These are phyloP conservation scores for Anniella stebbinsi DNA, from an alignment of 2,797 vertebrate genomes.

Conservation along the genomic window DNA sequence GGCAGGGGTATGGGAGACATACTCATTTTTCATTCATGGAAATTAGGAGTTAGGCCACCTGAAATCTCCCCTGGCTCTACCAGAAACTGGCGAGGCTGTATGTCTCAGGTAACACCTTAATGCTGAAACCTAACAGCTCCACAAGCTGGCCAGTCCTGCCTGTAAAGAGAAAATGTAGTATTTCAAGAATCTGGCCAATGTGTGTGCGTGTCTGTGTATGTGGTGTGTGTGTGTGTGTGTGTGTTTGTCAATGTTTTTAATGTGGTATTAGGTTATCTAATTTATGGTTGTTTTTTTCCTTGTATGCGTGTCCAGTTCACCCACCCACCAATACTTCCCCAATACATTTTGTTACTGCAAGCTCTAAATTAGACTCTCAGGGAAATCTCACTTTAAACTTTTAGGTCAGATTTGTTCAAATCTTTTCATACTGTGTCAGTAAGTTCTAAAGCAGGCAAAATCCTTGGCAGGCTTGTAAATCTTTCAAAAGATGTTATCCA, in stretches of 20 bases:
- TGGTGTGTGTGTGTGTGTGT: neutral
- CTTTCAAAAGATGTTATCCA: conserved; percentile 83
- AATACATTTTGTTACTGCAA: conserved; percentile 72
- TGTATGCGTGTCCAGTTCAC: conserved; percentile 41
- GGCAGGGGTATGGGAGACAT: neutral
- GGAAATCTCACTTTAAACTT: conserved; percentile 79
- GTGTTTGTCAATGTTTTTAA: conserved; percentile 47
- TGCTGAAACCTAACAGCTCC: neutral
- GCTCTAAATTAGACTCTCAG: conserved; percentile 77
- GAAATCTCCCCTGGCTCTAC: neutral
- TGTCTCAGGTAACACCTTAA: neutral
- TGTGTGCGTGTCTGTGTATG: neutral
- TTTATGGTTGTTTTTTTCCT: conserved; percentile 73
- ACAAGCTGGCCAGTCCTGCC: neutral
- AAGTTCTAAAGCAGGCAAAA: conserved; percentile 80
- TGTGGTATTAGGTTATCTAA: conserved; percentile 68
- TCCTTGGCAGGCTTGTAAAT: conserved; percentile 82
- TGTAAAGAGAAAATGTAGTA: neutral
- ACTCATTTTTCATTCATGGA: neutral
- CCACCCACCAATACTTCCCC: conserved; percentile 37
- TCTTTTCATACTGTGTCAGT: conserved; percentile 83
- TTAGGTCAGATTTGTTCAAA: conserved; percentile 81
- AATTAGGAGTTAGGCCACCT: neutral
- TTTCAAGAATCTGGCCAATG: conserved; percentile 48
- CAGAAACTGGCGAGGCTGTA: neutral